These are phyloP conservation scores for Phymatocera aterrima DNA, from an alignment of 2,888 invertebrate genomes.

Conservation along the genomic window DNA sequence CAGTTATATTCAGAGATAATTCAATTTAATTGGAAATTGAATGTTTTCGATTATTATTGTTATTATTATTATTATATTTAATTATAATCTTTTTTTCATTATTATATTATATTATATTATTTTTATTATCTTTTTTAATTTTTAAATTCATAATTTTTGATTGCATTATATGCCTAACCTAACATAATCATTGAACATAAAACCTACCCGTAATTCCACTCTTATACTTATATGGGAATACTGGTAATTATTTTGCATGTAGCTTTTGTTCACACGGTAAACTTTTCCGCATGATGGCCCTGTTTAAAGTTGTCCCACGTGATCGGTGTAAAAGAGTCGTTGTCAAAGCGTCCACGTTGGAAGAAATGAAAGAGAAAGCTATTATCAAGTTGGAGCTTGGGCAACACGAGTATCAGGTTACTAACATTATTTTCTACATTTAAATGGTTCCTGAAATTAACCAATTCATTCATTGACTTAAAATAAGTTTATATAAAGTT, in stretches of 20 bases:
- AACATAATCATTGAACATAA: not conserved
- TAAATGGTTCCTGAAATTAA: too few relatives aligned
- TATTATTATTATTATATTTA: too few relatives aligned
- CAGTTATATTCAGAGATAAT: too few relatives aligned
- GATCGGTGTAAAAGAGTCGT: not conserved
- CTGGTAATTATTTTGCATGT: not conserved
- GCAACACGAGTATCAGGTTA: not conserved
- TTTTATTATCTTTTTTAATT: too few relatives aligned
- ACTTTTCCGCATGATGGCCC: not conserved
- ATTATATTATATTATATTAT: too few relatives aligned
- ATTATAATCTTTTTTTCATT: too few relatives aligned
- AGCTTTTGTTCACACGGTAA: not conserved
- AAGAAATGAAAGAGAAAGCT: not conserved
- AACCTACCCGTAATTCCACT: not conserved
- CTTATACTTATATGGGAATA: too few relatives aligned
- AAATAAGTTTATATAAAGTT: too few relatives aligned
- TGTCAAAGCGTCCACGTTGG: not conserved
- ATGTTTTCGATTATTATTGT: too few relatives aligned
- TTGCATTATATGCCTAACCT: not conserved
- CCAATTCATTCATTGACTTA: too few relatives aligned
- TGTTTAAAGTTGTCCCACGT: not conserved
- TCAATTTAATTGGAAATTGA: too few relatives aligned
- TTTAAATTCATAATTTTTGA: too few relatives aligned
- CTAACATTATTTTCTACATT: not conserved
- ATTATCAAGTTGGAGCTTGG: not conserved